phyloP scores from a whole-genome alignment of 1,140 invertebrate genomes.

The Zophobas morio region DNA sequence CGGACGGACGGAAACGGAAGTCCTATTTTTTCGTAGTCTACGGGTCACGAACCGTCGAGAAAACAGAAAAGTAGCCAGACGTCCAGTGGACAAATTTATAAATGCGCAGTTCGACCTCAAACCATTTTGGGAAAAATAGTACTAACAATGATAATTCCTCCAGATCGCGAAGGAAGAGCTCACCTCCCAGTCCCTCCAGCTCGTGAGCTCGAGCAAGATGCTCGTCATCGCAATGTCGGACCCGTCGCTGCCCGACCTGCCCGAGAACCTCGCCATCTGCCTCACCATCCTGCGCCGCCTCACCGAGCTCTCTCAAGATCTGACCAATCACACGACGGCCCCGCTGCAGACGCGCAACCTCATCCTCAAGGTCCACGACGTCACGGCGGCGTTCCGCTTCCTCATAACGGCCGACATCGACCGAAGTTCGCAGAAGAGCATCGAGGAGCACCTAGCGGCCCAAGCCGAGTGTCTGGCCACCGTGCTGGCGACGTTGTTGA shows the following conservation, averaged over 20 bases:
- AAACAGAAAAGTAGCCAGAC: no score
- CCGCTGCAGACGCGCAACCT: conserved; percentile 85
- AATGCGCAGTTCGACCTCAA: no score
- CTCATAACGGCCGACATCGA: conserved; percentile 76
- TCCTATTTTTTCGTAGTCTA: no score
- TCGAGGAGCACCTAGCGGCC: conserved; percentile 77
- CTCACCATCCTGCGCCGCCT: conserved; percentile 78
- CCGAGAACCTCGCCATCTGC: conserved; percentile 79
- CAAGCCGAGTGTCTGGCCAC: conserved; percentile 86
- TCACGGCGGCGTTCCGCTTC: conserved; percentile 83
- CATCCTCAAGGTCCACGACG: conserved; percentile 84
- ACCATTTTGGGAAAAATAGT: neutral
- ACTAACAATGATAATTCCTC: conserved; percentile 41
- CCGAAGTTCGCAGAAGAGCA: conserved; percentile 66
- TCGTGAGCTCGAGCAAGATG: conserved; percentile 87
- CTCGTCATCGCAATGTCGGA: conserved; percentile 86
- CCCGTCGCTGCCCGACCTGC: conserved; percentile 71
- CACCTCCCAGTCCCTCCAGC: conserved; percentile 83
- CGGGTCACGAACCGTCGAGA: no score
- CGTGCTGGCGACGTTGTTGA: conserved; percentile 84
- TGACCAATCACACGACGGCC: conserved; percentile 81
- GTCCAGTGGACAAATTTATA: neutral
- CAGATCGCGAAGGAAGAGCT: conserved; percentile 82
- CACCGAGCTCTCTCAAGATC: conserved; percentile 79
- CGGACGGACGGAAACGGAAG: no score